Conservation (phyloP, 1,140 invertebrate genomes). For the Steinernema khuongi region DNA sequence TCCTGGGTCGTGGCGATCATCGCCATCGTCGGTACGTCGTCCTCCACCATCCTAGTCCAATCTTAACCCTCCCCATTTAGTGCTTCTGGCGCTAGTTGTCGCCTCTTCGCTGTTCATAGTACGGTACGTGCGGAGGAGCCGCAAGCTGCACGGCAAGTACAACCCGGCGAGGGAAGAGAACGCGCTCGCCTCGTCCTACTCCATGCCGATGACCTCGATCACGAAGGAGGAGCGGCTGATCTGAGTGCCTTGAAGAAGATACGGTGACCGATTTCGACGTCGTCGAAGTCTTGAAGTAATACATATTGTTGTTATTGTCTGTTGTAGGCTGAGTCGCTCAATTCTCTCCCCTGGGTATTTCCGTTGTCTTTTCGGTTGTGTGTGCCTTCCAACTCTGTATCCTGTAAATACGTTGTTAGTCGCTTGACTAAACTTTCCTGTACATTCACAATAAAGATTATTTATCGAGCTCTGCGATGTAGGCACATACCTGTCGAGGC, state of each 20-base stretch:
- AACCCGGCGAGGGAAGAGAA: slow-evolving; percentile 47
- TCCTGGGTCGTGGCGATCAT: slow-evolving; percentile 33
- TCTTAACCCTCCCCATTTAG: slow-evolving; percentile 33
- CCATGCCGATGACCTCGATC: slow-evolving; percentile 45
- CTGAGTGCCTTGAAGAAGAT: slow-evolving; percentile 23
- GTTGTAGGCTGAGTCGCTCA: not conserved
- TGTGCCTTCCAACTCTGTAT: not conserved
- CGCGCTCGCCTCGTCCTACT: slow-evolving; percentile 35
- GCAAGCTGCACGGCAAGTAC: slow-evolving; percentile 49
- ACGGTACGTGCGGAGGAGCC: slow-evolving; percentile 41
- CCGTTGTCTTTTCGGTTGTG: slow-evolving; percentile 4
- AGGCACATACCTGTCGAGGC: too few relatives aligned
- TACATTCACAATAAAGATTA: slow-evolving; percentile 9
- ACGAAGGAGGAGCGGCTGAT: slow-evolving; percentile 47
- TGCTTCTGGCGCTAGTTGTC: slow-evolving; percentile 37
- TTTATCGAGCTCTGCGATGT: too few relatives aligned
- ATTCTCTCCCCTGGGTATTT: slow-evolving; percentile 3
- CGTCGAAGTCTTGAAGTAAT: not conserved
- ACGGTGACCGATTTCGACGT: slow-evolving; percentile 7
- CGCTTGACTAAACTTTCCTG: too few relatives aligned
- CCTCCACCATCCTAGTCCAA: not conserved
- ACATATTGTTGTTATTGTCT: slow-evolving; percentile 13
- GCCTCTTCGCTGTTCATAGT: slow-evolving; percentile 39
- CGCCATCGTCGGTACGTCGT: slow-evolving; percentile 22
- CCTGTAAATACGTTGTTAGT: not conserved